These are phyloP conservation scores for Elaphurus davidianus DNA, from an alignment of 2,113 vertebrate species.

Conservation along the genomic window DNA sequence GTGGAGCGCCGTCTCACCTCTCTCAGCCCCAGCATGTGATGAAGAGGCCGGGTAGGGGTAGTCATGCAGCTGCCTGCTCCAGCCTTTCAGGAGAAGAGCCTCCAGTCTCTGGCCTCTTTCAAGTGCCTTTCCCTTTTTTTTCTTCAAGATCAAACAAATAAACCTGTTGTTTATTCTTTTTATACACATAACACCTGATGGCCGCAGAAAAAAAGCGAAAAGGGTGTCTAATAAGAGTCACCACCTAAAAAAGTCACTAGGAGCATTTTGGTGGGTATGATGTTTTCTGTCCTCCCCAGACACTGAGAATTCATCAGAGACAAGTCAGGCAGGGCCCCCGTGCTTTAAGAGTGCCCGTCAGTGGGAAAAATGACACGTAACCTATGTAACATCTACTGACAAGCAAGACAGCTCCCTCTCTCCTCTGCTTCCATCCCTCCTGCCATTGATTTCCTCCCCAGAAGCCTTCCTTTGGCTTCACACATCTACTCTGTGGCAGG, in stretches of 20 bases:
- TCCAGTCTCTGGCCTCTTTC: not conserved
- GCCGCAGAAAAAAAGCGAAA: not conserved
- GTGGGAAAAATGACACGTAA: not conserved
- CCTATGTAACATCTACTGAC: not conserved
- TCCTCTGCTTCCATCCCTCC: not conserved
- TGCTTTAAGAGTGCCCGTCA: not conserved
- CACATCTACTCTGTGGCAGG: not conserved
- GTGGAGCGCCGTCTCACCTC: not conserved
- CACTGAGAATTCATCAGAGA: not conserved
- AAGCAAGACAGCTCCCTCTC: no score
- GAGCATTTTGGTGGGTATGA: not conserved
- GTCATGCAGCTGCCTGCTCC: fast-evolving
- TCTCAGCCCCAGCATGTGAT: not conserved
- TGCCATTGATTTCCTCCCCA: not conserved
- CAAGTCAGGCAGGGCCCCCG: not conserved
- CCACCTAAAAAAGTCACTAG: not conserved
- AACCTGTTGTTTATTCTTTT: not conserved
- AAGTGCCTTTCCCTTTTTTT: not conserved
- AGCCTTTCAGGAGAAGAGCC: not conserved
- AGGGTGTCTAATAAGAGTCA: not conserved
- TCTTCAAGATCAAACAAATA: not conserved
- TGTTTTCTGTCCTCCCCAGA: not conserved
- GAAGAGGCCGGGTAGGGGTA: not conserved
- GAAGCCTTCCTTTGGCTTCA: not conserved
- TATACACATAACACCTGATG: not conserved